Conservation (phyloP, 2,797 vertebrate genomes). For the Setipinna tenuifilis region DNA sequence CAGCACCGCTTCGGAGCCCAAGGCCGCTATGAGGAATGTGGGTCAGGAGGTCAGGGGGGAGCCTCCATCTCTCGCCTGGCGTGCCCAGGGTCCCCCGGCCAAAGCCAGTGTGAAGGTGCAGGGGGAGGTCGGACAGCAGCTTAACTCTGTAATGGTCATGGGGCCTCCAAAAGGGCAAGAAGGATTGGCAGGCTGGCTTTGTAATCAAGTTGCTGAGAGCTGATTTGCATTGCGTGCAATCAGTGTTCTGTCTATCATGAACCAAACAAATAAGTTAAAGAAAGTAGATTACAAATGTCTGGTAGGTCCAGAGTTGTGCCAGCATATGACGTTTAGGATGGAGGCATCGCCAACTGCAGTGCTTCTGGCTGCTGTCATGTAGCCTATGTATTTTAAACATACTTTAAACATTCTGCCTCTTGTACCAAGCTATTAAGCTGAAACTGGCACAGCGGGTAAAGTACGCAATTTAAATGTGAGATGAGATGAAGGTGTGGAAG, state of each 20-base stretch:
- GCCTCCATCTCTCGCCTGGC: slow-evolving; percentile 38
- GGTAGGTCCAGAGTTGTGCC: not conserved
- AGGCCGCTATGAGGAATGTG: slow-evolving; percentile 60
- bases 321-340: not conserved
- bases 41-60: slow-evolving; percentile 69
- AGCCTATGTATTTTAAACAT: not conserved
- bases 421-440: no score
- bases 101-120: slow-evolving; percentile 73
- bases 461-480: no score
- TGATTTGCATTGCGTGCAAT: not conserved
- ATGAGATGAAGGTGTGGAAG: not conserved
- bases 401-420: no score
- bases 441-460: no score
- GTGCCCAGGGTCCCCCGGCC: slow-evolving; percentile 72
- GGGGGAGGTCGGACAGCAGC: slow-evolving; percentile 62
- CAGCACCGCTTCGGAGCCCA: slow-evolving; percentile 45
- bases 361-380: not conserved
- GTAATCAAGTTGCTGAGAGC: not conserved
- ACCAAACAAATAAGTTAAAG: not conserved
- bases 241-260: no score
- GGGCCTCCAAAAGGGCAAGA: not conserved
- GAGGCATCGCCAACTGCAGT: not conserved
- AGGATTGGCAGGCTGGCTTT: not conserved
- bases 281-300: not conserved
- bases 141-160: not conserved